A percentile compares a stretch with the other conserved stretches of the same genome.
Conservation (phyloP, 2,113 vertebrate genomes). For the Potamarius usumacintae region DNA sequence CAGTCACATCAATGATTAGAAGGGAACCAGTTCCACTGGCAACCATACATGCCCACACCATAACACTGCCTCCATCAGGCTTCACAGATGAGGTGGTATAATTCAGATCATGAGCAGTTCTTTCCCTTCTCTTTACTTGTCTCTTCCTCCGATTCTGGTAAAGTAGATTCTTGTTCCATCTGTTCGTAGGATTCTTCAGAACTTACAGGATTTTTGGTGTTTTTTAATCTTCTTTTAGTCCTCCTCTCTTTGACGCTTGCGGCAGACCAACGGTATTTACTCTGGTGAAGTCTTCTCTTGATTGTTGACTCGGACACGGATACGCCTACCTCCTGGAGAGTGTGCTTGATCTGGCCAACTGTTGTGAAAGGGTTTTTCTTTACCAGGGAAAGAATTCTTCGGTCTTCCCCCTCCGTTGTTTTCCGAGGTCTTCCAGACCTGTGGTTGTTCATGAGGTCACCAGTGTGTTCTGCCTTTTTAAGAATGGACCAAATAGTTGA, state of each 20-base stretch:
- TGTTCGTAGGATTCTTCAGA: background rate
- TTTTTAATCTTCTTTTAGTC: background rate
- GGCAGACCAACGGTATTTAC: background rate
- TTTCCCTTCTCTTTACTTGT: background rate
- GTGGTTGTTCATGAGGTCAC: conserved; percentile 18
- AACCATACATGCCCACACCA: background rate
- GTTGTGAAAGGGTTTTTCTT: conserved; percentile 27
- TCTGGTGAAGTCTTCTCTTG: conserved; percentile 17
- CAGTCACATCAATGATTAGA: background rate
- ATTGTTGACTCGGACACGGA: conserved; percentile 1
- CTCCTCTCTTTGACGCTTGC: background rate
- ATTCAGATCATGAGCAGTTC: background rate
- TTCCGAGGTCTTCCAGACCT: conserved; percentile 15
- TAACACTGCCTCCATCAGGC: background rate
- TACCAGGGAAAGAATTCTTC: conserved; percentile 9
- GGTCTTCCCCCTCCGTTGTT: conserved; percentile 7
- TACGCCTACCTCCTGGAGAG: conserved; percentile 1
- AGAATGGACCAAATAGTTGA: background rate
- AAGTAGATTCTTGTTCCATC: background rate
- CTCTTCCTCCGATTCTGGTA: background rate
- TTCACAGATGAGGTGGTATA: background rate
- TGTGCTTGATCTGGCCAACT: conserved; percentile 14
- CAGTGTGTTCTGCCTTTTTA: conserved; percentile 4
- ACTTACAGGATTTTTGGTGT: background rate
- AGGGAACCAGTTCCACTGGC: background rate